phyloP scores from a whole-genome alignment of 64 coral and sea anemone species.

The Dendronephthya gigantea region DNA sequence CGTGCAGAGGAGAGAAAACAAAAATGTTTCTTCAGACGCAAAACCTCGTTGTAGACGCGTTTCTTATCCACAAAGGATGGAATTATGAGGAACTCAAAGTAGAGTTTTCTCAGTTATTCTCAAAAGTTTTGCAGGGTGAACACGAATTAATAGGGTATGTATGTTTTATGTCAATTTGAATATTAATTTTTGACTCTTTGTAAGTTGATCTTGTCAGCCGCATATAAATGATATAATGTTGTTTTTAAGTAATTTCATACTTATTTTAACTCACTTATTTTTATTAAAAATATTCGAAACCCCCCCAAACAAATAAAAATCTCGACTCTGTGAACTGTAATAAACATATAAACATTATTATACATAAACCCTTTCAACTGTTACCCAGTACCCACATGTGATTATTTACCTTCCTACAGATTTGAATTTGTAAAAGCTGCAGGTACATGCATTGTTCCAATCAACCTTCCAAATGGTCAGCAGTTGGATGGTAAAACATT shows the following conservation, averaged over 20 bases:
- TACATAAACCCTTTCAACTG: too few relatives aligned
- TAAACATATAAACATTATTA: too few relatives aligned
- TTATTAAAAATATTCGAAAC: too few relatives aligned
- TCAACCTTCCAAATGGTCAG: background rate
- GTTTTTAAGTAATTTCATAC: too few relatives aligned
- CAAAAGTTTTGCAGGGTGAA: background rate
- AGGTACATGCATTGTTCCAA: background rate
- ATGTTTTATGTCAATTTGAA: too few relatives aligned
- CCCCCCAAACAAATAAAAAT: too few relatives aligned
- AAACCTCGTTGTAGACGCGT: slow-evolving; percentile 8
- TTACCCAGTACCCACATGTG: too few relatives aligned
- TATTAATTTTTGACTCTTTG: too few relatives aligned
- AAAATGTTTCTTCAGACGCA: slow-evolving; percentile 1
- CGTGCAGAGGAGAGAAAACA: background rate
- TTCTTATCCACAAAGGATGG: background rate
- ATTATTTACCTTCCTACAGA: background rate
- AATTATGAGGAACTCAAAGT: background rate
- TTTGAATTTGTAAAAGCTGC: slow-evolving; percentile 23
- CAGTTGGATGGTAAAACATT: slow-evolving; percentile 5
- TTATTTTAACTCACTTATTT: too few relatives aligned
- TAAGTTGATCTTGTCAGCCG: too few relatives aligned
- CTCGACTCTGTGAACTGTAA: too few relatives aligned
- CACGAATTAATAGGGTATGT: background rate
- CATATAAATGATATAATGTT: too few relatives aligned
- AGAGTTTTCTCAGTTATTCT: background rate